These are phyloP conservation scores for Drosophila punjabiensis DNA, from an alignment of 1,140 invertebrate species.

Conservation along the genomic window DNA sequence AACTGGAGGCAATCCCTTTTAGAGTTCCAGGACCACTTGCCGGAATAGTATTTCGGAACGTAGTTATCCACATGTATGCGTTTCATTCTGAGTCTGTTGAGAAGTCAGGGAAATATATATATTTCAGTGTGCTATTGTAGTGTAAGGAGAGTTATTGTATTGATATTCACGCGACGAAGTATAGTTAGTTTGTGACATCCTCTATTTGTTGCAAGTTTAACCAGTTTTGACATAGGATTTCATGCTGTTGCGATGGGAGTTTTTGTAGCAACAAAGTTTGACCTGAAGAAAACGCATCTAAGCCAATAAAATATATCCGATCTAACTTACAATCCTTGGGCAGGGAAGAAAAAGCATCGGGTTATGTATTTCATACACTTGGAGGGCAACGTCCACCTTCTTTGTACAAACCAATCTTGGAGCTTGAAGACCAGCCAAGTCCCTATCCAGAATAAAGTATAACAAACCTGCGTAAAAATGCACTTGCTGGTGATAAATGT, in stretches of 20 bases:
- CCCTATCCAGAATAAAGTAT: background rate
- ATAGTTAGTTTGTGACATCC: background rate
- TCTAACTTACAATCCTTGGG: no score
- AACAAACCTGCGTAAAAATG: no score
- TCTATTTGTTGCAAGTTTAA: background rate
- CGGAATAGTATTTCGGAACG: conserved; percentile 66
- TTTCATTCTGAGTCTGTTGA: conserved; percentile 37
- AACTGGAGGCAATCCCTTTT: conserved; percentile 55
- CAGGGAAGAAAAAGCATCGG: no score
- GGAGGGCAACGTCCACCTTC: no score
- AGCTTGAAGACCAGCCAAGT: no score
- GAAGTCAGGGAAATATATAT: background rate
- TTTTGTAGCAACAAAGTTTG: no score
- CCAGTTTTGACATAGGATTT: background rate
- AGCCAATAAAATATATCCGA: no score
- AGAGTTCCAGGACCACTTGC: conserved; percentile 71
- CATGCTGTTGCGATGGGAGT: background rate
- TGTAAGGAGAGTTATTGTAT: background rate
- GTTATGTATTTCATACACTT: no score
- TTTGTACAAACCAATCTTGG: no score
- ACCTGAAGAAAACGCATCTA: no score
- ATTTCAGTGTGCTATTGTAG: background rate
- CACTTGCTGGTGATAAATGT: background rate
- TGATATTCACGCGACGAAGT: background rate
- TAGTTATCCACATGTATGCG: conserved; percentile 54